phyloP scores from a whole-genome alignment of 2,888 invertebrate genomes.

The Nebria salina region DNA sequence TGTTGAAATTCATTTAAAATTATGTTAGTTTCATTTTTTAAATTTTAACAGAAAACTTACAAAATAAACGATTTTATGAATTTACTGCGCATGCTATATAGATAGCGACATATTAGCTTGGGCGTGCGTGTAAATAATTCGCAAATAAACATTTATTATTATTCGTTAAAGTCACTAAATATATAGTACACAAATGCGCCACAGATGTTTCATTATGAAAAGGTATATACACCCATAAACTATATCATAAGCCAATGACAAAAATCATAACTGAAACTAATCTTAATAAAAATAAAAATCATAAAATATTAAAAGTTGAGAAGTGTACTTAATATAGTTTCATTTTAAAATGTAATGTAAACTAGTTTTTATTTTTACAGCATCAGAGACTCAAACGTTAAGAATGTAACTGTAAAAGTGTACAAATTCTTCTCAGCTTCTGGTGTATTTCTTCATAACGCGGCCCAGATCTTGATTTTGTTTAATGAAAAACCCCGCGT shows the following conservation, averaged over 20 bases:
- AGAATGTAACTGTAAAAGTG: not conserved
- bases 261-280: not conserved
- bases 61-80: not conserved
- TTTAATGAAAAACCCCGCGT: not conserved
- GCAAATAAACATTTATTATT: no score
- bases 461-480: not conserved
- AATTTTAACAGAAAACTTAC: not conserved
- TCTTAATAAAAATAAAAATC: not conserved
- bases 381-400: not conserved
- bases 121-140: no score
- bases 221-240: not conserved
- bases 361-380: not conserved
- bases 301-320: not conserved
- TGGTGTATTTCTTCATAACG: not conserved
- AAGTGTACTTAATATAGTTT: not conserved
- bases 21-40: not conserved
- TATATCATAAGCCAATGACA: not conserved
- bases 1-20: no score
- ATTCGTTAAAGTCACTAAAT: not conserved
- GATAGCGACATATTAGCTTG: no score
- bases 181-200: not conserved
- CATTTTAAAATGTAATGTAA: not conserved
- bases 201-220: not conserved
- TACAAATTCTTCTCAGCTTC: conserved; percentile 10
- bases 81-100: no score